Evolutionary conservation across 2,113 vertebrate genomes (phyloP).

Genomic region (Crotalus horridus): DNA sequence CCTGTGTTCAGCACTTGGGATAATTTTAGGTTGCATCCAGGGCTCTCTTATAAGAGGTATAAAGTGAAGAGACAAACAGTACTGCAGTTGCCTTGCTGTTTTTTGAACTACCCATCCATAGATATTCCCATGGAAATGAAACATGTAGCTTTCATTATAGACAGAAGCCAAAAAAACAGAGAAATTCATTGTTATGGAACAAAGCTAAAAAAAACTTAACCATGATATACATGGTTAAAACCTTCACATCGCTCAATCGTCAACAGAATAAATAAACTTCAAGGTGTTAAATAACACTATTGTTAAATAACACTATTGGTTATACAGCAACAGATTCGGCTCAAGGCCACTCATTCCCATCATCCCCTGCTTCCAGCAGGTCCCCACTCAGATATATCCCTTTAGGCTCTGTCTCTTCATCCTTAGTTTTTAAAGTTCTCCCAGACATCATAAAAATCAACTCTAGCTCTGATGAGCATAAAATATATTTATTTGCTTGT

Average conservation of each 20-base stretch:
- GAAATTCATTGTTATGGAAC: neutral
- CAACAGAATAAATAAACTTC: neutral
- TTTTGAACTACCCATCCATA: neutral
- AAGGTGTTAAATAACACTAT: too few species aligned
- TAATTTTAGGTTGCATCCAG: neutral
- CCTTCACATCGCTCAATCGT: neutral
- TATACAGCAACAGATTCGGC: neutral
- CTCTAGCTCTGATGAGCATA: neutral
- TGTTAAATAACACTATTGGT: too few species aligned
- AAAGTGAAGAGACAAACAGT: neutral
- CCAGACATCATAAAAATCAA: neutral
- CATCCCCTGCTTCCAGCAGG: neutral
- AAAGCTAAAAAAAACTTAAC: neutral
- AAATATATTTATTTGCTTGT: neutral
- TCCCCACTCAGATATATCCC: neutral
- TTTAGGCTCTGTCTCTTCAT: neutral
- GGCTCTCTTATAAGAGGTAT: neutral
- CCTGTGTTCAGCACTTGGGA: neutral
- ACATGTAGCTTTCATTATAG: neutral
- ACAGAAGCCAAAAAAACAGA: neutral
- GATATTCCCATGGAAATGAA: neutral
- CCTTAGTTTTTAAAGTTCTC: neutral
- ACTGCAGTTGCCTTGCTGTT: neutral
- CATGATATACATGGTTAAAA: neutral
- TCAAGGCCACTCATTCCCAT: neutral